Evolutionary conservation across 2,888 invertebrate genomes (phyloP).

Genomic region (Athrips mouffetella): DNA sequence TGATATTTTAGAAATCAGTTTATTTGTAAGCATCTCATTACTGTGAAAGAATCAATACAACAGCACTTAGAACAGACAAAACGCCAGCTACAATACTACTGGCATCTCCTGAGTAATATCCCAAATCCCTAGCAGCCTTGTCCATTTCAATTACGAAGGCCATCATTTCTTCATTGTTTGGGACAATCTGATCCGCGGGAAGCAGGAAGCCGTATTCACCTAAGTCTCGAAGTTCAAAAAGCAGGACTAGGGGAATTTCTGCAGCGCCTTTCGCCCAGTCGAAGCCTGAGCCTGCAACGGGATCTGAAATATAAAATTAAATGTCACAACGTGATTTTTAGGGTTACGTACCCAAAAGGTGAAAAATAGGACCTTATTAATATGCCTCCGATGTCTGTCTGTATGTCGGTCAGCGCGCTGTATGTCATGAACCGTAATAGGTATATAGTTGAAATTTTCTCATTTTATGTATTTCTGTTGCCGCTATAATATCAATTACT

Average conservation of each 20-base stretch:
- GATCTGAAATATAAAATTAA: slow-evolving; percentile 42
- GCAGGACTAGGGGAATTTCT: slow-evolving; percentile 71
- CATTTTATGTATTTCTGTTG: too few relatives aligned
- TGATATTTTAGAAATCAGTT: too few relatives aligned
- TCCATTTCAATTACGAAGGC: slow-evolving; percentile 56
- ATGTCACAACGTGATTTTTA: too few relatives aligned
- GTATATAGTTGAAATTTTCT: too few relatives aligned
- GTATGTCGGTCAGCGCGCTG: too few relatives aligned
- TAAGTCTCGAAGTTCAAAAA: slow-evolving; percentile 77
- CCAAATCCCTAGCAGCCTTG: slow-evolving; percentile 35
- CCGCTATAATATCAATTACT: background rate
- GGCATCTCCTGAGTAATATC: slow-evolving; percentile 39
- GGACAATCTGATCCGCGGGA: slow-evolving; percentile 68
- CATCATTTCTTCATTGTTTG: slow-evolving; percentile 63
- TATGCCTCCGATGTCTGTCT: too few relatives aligned
- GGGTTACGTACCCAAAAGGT: too few relatives aligned
- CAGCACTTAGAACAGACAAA: slow-evolving; percentile 24
- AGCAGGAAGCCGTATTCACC: slow-evolving; percentile 75
- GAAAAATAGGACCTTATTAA: too few relatives aligned
- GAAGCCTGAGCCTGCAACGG: slow-evolving; percentile 60
- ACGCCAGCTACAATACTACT: slow-evolving; percentile 21
- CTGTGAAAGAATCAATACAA: slow-evolving; percentile 26
- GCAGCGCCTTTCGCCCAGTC: slow-evolving; percentile 78
- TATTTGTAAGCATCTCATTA: too few relatives aligned
- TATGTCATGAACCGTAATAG: too few relatives aligned